Evolutionary conservation across 2,113 vertebrate species (phyloP).

Genomic region (Podarcis muralis): DNA sequence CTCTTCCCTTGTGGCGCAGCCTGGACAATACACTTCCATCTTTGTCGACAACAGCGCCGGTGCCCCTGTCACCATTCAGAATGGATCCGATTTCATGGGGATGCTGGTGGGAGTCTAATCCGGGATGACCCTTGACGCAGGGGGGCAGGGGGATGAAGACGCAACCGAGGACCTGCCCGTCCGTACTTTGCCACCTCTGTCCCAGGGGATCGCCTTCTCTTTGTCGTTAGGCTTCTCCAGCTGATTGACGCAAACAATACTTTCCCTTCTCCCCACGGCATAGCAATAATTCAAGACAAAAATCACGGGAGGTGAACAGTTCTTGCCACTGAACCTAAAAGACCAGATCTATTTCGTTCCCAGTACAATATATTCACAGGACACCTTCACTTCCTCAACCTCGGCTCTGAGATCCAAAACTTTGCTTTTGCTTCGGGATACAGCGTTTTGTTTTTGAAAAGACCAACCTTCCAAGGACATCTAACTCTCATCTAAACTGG

Average conservation of each 20-base stretch:
- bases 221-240: neutral
- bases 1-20: slow-evolving; percentile 66
- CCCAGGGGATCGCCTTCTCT: slow-evolving; percentile 2
- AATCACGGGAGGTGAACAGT: neutral
- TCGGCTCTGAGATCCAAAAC: neutral
- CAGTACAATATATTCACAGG: neutral
- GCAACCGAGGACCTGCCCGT: fast-evolving
- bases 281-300: too few species aligned
- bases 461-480: neutral
- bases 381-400: too few species aligned
- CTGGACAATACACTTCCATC: slow-evolving; percentile 92
- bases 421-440: neutral
- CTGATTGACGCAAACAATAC: slow-evolving; percentile 4
- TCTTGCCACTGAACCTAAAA: neutral
- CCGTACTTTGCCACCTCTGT: neutral
- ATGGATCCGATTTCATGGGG: slow-evolving; percentile 91
- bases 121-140: fast-evolving
- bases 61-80: slow-evolving; percentile 86
- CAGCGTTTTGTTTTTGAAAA: neutral
- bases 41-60: slow-evolving; percentile 93
- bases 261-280: neutral
- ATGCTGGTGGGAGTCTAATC: slow-evolving; percentile 86
- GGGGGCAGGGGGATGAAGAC: fast-evolving
- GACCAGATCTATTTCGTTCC: neutral
- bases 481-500: too few species aligned